phyloP scores from a whole-genome alignment of 2,113 vertebrate species.

The Corythornis vintsioides region DNA sequence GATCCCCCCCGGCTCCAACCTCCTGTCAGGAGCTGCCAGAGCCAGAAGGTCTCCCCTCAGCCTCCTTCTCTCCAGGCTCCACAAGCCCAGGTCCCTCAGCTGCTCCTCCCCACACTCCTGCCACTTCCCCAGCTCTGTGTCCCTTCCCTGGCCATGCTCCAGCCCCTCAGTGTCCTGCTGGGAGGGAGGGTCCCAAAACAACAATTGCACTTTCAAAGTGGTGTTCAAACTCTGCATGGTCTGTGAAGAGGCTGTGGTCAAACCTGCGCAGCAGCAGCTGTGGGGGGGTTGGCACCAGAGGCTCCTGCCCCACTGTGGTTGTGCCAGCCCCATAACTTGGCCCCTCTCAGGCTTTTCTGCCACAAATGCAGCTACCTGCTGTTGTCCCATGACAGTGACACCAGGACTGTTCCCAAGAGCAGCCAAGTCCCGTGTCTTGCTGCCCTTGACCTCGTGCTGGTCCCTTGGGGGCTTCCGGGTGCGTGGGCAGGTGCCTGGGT shows the following conservation, averaged over 20 bases:
- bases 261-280: too few relatives aligned
- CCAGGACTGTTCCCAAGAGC: background rate
- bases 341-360: background rate
- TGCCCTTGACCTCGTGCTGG: background rate
- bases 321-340: fast-evolving
- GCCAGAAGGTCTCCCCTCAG: too few relatives aligned
- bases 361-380: background rate
- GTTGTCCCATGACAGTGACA: background rate
- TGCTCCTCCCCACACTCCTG: too few relatives aligned
- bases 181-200: background rate
- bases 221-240: fast-evolving
- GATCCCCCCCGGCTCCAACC: too few relatives aligned
- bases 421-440: fast-evolving
- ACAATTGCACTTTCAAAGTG: background rate
- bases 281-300: too few relatives aligned
- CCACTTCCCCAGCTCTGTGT: too few relatives aligned
- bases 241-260: too few relatives aligned
- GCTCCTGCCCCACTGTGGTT: background rate
- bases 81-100: too few relatives aligned
- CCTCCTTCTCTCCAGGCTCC: too few relatives aligned
- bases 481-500: background rate
- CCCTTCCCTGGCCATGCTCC: too few relatives aligned
- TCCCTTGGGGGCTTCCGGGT: background rate
- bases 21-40: too few relatives aligned
- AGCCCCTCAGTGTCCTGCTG: too few relatives aligned